Evolutionary conservation across 2,113 vertebrate genomes (phyloP).

Genomic region (Cephalopterus ornatus): DNA sequence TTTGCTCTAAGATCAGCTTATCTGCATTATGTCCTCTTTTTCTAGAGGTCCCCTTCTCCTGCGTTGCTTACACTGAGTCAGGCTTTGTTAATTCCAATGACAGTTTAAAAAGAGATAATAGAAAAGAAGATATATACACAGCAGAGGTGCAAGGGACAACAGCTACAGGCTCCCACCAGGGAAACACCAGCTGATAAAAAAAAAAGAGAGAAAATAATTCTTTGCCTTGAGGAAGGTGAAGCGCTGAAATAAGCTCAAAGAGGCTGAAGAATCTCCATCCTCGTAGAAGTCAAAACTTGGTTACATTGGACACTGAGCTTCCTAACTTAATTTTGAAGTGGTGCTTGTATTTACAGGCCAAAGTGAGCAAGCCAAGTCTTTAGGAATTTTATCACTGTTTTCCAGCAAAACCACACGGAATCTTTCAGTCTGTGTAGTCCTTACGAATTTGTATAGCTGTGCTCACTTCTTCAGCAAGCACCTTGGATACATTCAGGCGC

Average conservation of each 20-base stretch:
- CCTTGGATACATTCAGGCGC: background rate
- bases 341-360: background rate
- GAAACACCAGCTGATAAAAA: background rate
- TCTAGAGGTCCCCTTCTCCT: background rate
- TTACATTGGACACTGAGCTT: fast-evolving
- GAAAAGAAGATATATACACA: background rate
- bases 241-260: background rate
- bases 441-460: background rate
- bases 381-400: background rate
- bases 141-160: background rate
- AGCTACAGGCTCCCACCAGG: background rate
- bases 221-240: background rate
- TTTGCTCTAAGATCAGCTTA: background rate
- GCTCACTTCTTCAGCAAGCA: background rate
- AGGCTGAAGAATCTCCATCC: background rate
- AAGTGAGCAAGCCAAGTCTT: background rate
- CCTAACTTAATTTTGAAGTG: background rate
- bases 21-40: background rate
- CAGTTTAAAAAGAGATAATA: background rate
- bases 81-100: background rate
- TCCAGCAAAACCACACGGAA: background rate
- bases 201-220: background rate
- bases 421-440: background rate
- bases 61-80: background rate
- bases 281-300: background rate